Base-by-base conservation (phyloP, 2,888 invertebrate species). In the Linnaemya vulpina region DNA sequence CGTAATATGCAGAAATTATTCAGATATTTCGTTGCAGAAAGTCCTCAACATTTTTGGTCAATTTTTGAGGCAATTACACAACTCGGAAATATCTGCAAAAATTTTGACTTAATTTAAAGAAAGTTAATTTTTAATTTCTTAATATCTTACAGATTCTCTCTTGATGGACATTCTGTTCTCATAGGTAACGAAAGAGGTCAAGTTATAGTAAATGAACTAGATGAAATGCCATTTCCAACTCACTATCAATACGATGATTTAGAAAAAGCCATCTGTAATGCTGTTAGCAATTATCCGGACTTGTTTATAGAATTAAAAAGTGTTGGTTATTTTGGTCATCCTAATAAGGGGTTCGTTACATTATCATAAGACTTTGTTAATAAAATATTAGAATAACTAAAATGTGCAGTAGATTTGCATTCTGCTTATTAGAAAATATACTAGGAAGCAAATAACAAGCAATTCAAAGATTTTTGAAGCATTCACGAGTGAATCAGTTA, bases 191-290 rank as follows among this genome's bases (percentile, higher is more conserved):
- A 94, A 15, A 91, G 93, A 20, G 97, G 97, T 0, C 93, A 94
- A 25, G 93, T 96, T 0, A 93, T 95, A 87, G 94, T 96, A 0
- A 95, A 94, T 89, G 94, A 95, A 55, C 90, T 97, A 51, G 94
- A 95, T 87, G 95, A 96, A 86, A 95, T 96, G 93, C 96, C 96
- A 0, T 95, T 96, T 88, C 93, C 95, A 0, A 94, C 96, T 0
- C 95, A 94, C 89, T 95, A 95, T 88, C 96, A 96, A 89, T 94
- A 93, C 62, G 93, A 94, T 65, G 93, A 95, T 87, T 91, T 97
- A 11, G 93, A 95, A 60, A 94, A 94, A n/a, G 94, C 95, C 0
- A 93, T 97, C 10, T 94, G 94, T 87, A 94, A 94, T 76, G 94
- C 94, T 1, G 91, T 96, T 38, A 93, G 94, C 55, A 95, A 95